Conservation (phyloP, 2,888 invertebrate genomes). For the Augiades crinisus region DNA sequence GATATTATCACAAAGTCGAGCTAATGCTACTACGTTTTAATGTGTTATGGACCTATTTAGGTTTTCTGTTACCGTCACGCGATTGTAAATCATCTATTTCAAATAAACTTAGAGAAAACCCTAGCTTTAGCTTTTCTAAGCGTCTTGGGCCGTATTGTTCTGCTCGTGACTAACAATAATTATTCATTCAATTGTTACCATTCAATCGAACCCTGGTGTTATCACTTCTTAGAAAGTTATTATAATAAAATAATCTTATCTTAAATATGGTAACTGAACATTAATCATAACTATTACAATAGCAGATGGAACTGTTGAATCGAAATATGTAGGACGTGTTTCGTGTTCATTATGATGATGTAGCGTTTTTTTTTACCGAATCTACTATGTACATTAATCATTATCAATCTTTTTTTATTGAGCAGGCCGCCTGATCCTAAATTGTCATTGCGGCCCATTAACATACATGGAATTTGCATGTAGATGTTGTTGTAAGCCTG, state of each 20-base stretch:
- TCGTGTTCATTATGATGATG: not conserved
- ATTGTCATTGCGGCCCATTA: too few species aligned
- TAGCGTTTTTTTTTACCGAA: not conserved
- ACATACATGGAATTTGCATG: too few species aligned
- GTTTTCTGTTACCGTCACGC: not conserved
- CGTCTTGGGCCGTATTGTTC: not conserved
- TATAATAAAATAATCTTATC: not conserved
- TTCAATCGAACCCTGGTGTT: conserved; percentile 8
- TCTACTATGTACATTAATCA: too few species aligned
- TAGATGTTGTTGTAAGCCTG: too few species aligned
- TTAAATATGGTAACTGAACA: not conserved
- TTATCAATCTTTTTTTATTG: too few species aligned
- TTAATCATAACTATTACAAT: conserved; percentile 1
- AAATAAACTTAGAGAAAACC: not conserved
- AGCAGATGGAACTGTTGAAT: conserved; percentile 13
- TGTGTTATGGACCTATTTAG: conserved; percentile 3
- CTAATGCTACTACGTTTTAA: conserved; percentile 37
- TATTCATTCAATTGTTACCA: not conserved
- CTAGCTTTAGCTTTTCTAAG: not conserved
- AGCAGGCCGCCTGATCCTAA: too few species aligned
- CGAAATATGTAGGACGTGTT: not conserved
- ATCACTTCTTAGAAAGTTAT: conserved; percentile 1
- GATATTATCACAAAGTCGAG: conserved; percentile 51
- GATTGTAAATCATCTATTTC: not conserved
- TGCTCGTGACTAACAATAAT: not conserved